phyloP scores from a whole-genome alignment of 2,113 vertebrate species.

The Leptosomus discolor region DNA sequence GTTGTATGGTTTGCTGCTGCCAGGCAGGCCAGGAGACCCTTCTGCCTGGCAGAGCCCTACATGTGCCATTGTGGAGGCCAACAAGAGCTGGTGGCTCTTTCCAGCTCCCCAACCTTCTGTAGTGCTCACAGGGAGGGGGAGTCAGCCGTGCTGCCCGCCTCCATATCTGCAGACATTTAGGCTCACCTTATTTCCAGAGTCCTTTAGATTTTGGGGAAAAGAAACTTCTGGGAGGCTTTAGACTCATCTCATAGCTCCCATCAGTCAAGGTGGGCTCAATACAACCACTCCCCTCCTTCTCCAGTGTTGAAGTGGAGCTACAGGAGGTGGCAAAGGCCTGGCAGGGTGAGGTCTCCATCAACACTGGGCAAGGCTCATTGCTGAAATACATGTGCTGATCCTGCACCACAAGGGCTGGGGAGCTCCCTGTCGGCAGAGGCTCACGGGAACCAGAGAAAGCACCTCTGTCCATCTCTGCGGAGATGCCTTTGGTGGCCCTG shows the following conservation, averaged over 20 bases:
- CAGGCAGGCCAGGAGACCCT: not conserved
- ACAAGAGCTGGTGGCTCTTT: not conserved
- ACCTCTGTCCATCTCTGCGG: not conserved
- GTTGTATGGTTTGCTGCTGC: not conserved
- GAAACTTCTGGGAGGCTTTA: not conserved
- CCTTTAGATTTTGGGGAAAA: not conserved
- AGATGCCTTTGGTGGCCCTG: not conserved
- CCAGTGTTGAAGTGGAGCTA: not conserved
- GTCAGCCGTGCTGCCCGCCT: not conserved
- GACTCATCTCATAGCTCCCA: not conserved
- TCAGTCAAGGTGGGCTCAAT: not conserved
- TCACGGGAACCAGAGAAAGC: not conserved
- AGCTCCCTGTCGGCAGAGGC: not conserved
- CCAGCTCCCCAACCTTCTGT: not conserved
- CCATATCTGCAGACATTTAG: not conserved
- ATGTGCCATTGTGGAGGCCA: accelerated
- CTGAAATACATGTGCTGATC: not conserved
- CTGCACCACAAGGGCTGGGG: accelerated
- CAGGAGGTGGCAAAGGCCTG: not conserved
- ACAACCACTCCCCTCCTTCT: accelerated
- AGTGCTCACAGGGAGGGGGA: not conserved
- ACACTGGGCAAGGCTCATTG: accelerated
- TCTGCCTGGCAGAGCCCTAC: not conserved
- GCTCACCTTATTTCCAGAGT: not conserved
- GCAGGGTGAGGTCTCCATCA: not conserved